phyloP scores from a whole-genome alignment of 2,113 vertebrate genomes.

The Chaetorhynchus papuensis region DNA sequence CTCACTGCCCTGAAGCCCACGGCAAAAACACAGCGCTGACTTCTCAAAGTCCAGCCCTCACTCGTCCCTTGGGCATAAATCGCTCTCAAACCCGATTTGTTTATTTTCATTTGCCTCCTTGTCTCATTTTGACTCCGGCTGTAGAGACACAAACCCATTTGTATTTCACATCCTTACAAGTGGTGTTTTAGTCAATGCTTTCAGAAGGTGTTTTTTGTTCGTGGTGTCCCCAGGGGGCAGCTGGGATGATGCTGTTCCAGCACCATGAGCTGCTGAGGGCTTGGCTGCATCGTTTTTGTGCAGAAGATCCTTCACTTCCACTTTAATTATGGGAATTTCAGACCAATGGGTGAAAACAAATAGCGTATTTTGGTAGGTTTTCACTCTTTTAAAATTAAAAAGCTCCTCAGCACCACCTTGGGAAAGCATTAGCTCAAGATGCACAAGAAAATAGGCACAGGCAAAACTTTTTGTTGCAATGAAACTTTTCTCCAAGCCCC shows the following conservation, averaged over 20 bases:
- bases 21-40: neutral
- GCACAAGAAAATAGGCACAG: neutral
- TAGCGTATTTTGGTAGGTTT: conserved; percentile 21
- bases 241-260: neutral
- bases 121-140: neutral
- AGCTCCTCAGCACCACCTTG: neutral
- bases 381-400: conserved; percentile 42
- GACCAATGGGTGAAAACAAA: conserved; percentile 48
- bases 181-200: neutral
- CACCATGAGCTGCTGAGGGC: neutral
- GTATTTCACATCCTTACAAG: neutral
- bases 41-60: neutral
- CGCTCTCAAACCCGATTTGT: neutral
- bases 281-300: neutral
- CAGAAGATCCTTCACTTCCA: neutral
- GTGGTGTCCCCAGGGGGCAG: neutral
- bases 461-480: neutral
- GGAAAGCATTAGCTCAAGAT: conserved; percentile 21
- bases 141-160: neutral
- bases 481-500: neutral
- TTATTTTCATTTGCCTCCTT: neutral
- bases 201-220: neutral
- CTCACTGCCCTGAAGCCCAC: neutral
- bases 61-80: neutral
- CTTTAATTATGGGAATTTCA: conserved; percentile 34